Evolutionary conservation across 1,140 invertebrate species (phyloP).

Genomic region (Tribolium madens): DNA sequence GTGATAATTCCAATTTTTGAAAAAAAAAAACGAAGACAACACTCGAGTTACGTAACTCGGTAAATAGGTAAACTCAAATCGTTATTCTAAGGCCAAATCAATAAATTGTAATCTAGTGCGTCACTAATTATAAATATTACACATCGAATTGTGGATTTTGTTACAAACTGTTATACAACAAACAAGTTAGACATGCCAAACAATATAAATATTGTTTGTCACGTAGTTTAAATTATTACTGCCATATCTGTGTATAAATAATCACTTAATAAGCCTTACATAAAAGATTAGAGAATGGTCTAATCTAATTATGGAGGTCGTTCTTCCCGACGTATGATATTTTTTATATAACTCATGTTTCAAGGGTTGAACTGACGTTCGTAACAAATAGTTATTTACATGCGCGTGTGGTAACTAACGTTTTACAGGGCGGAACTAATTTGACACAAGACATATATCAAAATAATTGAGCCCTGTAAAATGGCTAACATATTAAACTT

Average conservation of each 20-base stretch:
- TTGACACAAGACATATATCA: too few species aligned
- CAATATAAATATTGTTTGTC: conserved; percentile 39
- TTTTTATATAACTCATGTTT: too few species aligned
- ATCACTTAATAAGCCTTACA: conserved; percentile 32
- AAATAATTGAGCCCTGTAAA: too few species aligned
- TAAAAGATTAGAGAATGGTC: conserved; percentile 22
- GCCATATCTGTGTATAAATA: conserved; percentile 30
- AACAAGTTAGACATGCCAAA: conserved; percentile 35
- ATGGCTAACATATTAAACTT: too few species aligned
- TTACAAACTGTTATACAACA: conserved; percentile 30
- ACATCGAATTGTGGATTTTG: conserved; percentile 33
- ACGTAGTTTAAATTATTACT: conserved; percentile 15
- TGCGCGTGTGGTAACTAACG: too few species aligned
- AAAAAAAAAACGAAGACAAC: neutral
- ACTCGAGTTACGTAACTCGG: neutral
- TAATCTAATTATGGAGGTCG: conserved; percentile 10
- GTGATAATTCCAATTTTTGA: neutral
- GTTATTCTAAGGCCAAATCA: conserved; percentile 41
- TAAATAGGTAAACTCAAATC: conserved; percentile 24
- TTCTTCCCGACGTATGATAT: neutral
- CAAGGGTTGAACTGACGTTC: too few species aligned
- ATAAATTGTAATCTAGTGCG: conserved; percentile 41
- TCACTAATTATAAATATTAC: conserved; percentile 42
- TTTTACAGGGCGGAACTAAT: too few species aligned
- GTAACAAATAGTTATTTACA: too few species aligned